Conservation (phyloP, 1,140 invertebrate species). For the Homalodisca vitripennis region DNA sequence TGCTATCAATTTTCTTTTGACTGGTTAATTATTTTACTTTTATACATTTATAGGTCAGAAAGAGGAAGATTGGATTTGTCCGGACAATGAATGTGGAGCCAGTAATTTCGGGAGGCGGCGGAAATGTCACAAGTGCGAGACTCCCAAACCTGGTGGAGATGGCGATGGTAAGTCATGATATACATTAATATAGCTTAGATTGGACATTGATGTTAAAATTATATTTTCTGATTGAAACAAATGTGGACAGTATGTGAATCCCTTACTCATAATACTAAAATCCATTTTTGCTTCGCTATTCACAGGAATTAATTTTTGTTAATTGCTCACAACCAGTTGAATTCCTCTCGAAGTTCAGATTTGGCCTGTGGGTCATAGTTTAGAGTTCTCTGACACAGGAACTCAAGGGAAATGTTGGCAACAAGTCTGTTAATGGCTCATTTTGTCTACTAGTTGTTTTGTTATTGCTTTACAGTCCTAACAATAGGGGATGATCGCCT, state of each 20-base stretch:
- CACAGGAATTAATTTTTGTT: conserved; percentile 5
- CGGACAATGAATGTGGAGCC: neutral
- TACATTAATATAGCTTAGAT: neutral
- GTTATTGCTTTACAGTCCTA: too few species aligned
- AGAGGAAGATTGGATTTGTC: conserved; percentile 23
- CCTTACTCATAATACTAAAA: too few species aligned
- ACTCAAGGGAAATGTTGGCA: too few species aligned
- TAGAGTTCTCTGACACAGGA: too few species aligned
- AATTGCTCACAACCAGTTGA: too few species aligned
- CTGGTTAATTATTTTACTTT: neutral
- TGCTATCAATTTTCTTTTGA: neutral
- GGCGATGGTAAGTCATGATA: neutral
- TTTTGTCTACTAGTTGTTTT: too few species aligned
- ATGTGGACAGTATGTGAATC: too few species aligned
- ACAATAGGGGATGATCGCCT: too few species aligned
- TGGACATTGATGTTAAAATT: neutral
- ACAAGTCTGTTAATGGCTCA: too few species aligned
- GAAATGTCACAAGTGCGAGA: conserved; percentile 25
- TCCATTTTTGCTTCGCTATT: too few species aligned
- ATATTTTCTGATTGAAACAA: neutral
- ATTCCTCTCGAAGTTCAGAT: too few species aligned
- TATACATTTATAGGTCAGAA: neutral
- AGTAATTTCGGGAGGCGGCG: neutral
- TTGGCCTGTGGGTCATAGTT: too few species aligned
- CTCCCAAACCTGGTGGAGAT: conserved; percentile 7